Evolutionary conservation across 2,888 invertebrate genomes (phyloP), one percentile per base, ranked within the genome.

Genomic region (Nudaria mundana): DNA sequence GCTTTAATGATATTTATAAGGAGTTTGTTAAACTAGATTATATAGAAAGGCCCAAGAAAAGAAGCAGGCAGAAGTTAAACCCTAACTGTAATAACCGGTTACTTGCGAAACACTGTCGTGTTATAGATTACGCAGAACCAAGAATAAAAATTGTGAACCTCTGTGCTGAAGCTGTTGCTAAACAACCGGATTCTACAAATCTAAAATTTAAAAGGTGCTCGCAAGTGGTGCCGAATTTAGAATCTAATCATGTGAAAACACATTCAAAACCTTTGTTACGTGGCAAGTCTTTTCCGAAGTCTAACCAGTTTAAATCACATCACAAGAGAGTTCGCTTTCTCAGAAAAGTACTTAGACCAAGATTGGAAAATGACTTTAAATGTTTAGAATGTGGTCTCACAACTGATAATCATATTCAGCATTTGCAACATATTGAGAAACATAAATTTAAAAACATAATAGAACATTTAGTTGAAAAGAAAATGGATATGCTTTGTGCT

Each of bases 61-160:
- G 85, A 11, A 87, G 87, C 0, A 65, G 84, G 41, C 75, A 75
- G 12, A 88, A 88, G 63, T 30, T 61, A 2, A 55, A 79, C 12
- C 74, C 78, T 0, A 88, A 88, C 44, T 52, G 65, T 13, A 81
- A 88, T 35, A 47, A 55, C 2, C n/a, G n/a, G 2, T 44, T 88
- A 18, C 48, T 73, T 28, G 46, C 68, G 1, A 78, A 80, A 43
- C 67, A 82, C 47, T 20, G 57, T 29, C 68, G 69, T 29, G 86
- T 87, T 1, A 75, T 82, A 1, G 71, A 82, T 48, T 88, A 87
- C 32, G 86, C 87, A 0, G 78, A 84, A 35, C 86, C 87, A 0
- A 48, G 79, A 2, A 75, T 79, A 14, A 69, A 80, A 36, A 59
- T 87, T 7, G 53, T 84, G 0, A 82, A 84, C 39, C 37, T 56